phyloP scores from a whole-genome alignment of 2,113 vertebrate genomes.

The Catagonus wagneri region DNA sequence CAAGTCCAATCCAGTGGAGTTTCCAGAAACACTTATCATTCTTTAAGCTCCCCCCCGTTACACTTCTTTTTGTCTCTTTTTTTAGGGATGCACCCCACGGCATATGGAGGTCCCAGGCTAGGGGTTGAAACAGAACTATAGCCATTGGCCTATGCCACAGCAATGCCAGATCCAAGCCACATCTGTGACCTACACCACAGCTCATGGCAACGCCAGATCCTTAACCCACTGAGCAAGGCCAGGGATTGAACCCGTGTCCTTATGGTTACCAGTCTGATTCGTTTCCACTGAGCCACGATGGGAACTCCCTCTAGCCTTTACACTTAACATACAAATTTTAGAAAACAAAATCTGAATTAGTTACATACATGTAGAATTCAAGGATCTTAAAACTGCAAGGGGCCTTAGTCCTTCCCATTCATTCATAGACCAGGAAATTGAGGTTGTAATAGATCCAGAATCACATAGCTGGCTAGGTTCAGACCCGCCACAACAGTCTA shows the following conservation, averaged over 20 bases:
- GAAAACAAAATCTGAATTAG: slow-evolving; percentile 51
- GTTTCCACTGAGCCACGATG: no score
- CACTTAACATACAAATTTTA: slow-evolving; percentile 18
- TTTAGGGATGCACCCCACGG: no score
- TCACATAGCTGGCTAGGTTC: background rate
- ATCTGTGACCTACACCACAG: no score
- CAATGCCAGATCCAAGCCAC: no score
- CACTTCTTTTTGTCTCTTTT: no score
- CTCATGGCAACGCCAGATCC: no score
- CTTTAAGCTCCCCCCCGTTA: background rate
- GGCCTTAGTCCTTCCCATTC: background rate
- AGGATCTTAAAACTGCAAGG: background rate
- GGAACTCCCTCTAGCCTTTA: background rate
- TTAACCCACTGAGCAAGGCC: no score
- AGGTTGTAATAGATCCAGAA: background rate
- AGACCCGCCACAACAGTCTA: background rate
- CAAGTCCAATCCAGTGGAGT: slow-evolving; percentile 6
- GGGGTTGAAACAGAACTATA: no score
- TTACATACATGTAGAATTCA: slow-evolving; percentile 42
- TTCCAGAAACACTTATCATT: slow-evolving; percentile 48
- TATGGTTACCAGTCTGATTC: no score
- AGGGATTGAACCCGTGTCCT: no score
- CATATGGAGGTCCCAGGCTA: no score
- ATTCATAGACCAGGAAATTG: slow-evolving; percentile 26
- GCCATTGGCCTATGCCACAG: no score